Evolutionary conservation across 2,888 invertebrate genomes (phyloP).

Genomic region (Helleia helle): DNA sequence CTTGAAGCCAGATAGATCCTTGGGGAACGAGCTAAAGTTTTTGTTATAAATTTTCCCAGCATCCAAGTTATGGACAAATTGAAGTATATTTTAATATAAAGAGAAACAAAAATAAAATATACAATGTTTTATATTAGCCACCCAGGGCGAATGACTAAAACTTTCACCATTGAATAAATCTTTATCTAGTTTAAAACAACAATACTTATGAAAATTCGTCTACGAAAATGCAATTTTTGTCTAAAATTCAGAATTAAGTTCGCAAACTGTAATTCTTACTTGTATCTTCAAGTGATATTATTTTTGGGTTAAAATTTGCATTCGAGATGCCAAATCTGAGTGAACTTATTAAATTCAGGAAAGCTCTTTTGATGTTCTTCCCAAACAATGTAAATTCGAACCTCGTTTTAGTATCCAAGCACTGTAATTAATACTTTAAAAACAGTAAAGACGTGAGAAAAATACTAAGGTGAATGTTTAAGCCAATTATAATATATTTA

Average conservation of each 20-base stretch:
- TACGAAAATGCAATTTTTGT: conserved; percentile 21
- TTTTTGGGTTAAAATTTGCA: conserved; percentile 20
- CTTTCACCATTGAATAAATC: conserved; percentile 15
- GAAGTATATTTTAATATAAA: not conserved
- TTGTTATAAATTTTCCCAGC: too few relatives aligned
- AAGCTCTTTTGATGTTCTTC: conserved; percentile 11
- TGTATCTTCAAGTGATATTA: conserved; percentile 17
- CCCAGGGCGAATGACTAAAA: conserved; percentile 7
- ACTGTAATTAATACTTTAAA: conserved; percentile 7
- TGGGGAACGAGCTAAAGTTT: too few relatives aligned
- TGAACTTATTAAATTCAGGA: conserved; percentile 16
- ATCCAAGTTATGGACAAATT: not conserved
- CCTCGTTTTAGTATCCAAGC: conserved; percentile 8
- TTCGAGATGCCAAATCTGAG: conserved; percentile 16
- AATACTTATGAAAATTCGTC: conserved; percentile 21
- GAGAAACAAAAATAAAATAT: not conserved
- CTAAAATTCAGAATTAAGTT: conserved; percentile 23
- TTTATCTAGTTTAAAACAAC: conserved; percentile 20
- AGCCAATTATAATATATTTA: too few relatives aligned
- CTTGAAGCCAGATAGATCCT: too few relatives aligned
- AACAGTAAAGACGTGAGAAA: conserved; percentile 8
- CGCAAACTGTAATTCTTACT: conserved; percentile 21
- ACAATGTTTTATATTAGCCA: conserved; percentile 7
- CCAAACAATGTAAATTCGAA: conserved; percentile 10
- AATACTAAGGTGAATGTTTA: conserved; percentile 1